Conservation (phyloP, 2,888 invertebrate genomes). For the Megaustenia siamemsis region DNA sequence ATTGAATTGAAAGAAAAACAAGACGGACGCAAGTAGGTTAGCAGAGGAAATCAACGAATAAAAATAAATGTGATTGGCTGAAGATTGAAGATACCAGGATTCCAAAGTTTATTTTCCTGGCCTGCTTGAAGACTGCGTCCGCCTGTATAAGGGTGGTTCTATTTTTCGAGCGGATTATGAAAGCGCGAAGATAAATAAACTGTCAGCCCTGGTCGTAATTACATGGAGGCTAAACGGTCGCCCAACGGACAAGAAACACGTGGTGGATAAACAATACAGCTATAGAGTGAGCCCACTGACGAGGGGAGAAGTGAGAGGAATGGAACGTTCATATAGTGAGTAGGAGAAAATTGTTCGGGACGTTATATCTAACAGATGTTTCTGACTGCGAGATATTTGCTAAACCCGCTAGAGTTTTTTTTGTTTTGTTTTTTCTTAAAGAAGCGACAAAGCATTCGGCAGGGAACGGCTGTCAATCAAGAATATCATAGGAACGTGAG, state of each 20-base stretch:
- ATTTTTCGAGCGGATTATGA: constrained; percentile 48
- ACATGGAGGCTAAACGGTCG: constrained; percentile 42
- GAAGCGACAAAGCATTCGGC: background rate
- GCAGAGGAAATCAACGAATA: constrained; percentile 31
- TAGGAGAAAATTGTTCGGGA: background rate
- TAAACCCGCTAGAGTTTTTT: background rate
- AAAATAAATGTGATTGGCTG: constrained; percentile 46
- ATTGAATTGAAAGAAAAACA: constrained; percentile 45
- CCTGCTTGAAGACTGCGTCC: background rate
- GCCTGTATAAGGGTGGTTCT: constrained; percentile 38
- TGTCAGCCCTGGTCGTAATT: constrained; percentile 46
- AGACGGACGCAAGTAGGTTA: constrained; percentile 14
- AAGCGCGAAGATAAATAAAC: constrained; percentile 50
- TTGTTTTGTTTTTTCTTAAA: too few species aligned
- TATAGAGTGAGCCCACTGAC: constrained; percentile 11
- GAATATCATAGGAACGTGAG: background rate
- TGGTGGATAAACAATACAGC: constrained; percentile 45
- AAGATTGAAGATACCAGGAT: constrained; percentile 27
- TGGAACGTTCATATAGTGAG: background rate
- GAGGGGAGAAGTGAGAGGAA: background rate
- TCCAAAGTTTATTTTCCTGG: constrained; percentile 35
- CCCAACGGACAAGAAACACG: constrained; percentile 42
- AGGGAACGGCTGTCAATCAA: background rate
- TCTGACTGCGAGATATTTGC: background rate
- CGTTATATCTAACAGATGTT: constrained; percentile 28